Evolutionary conservation across 2,888 invertebrate genomes (phyloP), one percentile per base, ranked within the genome.

Genomic region (Bombyx huttoni): DNA sequence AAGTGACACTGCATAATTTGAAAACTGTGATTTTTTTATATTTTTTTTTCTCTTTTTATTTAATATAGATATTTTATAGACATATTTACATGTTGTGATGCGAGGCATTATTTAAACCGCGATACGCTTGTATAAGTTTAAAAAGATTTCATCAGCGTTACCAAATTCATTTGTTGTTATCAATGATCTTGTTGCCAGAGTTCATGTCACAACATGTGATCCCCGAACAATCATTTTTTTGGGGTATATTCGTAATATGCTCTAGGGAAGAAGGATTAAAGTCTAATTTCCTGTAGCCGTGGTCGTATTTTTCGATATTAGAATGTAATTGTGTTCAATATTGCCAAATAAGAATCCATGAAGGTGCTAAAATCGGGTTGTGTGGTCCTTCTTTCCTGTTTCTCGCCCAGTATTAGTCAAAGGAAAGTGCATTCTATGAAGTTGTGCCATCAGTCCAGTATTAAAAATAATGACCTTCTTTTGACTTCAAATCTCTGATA

Each of bases 1-100:
- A 85, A 81, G 83, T 82, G 83, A 84, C 84, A 78, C 84, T 81
- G 88, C 88, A 87, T 88, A 87, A 87, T 87, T 85, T 84, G 69
- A 78, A 75, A 87, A 85, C 88, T 88, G 88, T 88, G 88, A 88
- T 88, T 86, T 86, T 87, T 88, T 24, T 24, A 3, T 24, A 24
- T 24, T 84, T 81, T 80, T 80, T 80, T 71, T 77, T 77, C 77
- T 77, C 79, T 75, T 79, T 40, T 40, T 40, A 40, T 40, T 40
- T 40, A 40, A 40, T 40, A 78, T 82, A 86, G 80, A 78, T 78
- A 66, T 76, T 70, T 85, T 85, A 40, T 40, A 83, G 80, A 81
- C 75, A 80, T 83, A 81, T 78, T 40, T 80, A 81, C 86, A 81
- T 83, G 84, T 86, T 87, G 86, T 85, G 85, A 84, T 81, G 73